Percentiles rank a stretch among this genome's conserved stretches.
Evolutionary conservation across 1,140 invertebrate species (phyloP).

Genomic region (Drosophila kikkawai): DNA sequence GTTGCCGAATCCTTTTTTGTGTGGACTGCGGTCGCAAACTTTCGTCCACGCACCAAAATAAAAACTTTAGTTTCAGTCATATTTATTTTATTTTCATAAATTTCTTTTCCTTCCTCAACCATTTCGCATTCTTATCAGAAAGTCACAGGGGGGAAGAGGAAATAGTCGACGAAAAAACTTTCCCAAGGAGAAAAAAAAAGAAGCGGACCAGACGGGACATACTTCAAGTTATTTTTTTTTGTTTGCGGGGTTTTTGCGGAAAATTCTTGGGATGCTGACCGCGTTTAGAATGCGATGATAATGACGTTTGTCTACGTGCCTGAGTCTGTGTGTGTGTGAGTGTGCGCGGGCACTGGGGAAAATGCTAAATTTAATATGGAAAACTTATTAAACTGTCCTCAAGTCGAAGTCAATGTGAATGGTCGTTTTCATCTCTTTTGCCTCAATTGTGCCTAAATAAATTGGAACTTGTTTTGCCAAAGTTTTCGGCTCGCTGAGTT

Average conservation of each 20-base stretch:
- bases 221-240: constrained; percentile 43
- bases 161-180: constrained; percentile 55
- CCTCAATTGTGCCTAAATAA: constrained; percentile 46
- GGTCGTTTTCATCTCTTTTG: constrained; percentile 39
- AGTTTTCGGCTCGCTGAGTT: constrained; percentile 50
- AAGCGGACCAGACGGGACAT: constrained; percentile 49
- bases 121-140: constrained; percentile 74
- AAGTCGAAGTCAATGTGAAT: constrained; percentile 23
- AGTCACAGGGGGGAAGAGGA: not conserved
- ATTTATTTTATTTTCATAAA: constrained; percentile 72
- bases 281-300: constrained; percentile 45
- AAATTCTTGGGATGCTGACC: constrained; percentile 56
- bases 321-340: constrained; percentile 1
- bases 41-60: constrained; percentile 44
- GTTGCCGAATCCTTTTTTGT: constrained; percentile 41
- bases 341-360: constrained; percentile 13
- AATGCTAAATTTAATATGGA: constrained; percentile 68
- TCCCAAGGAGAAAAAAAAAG: constrained; percentile 17
- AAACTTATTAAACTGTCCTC: constrained; percentile 70
- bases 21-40: constrained; percentile 32
- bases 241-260: constrained; percentile 23
- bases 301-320: constrained; percentile 42
- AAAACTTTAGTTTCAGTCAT: constrained; percentile 66
- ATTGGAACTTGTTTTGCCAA: constrained; percentile 56
- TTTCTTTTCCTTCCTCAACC: constrained; percentile 57